A percentile compares a stretch with the other conserved stretches of the same genome.
Evolutionary conservation across 2,888 invertebrate genomes (phyloP).

Genomic region (Orthonevra nobilis): DNA sequence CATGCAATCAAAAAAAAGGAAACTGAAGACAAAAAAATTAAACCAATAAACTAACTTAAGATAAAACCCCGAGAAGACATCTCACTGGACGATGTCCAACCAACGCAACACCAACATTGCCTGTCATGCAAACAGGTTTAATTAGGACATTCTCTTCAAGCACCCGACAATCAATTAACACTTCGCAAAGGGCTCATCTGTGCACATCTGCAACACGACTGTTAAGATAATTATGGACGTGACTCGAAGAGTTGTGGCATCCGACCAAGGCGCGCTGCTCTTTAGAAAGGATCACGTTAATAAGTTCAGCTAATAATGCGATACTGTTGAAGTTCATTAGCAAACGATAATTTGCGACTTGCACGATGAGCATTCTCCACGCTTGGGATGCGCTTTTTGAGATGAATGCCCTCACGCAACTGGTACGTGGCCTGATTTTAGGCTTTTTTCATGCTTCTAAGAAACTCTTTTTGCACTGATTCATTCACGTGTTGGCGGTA

Average conservation of each 20-base stretch:
- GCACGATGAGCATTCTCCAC: background rate
- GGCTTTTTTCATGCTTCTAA: no score
- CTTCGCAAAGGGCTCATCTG: conserved; percentile 20
- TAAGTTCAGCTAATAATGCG: conserved; percentile 40
- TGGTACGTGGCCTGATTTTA: conserved; percentile 43
- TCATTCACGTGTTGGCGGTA: no score
- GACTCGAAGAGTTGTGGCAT: conserved; percentile 5
- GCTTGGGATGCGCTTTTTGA: conserved; percentile 13
- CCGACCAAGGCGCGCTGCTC: background rate
- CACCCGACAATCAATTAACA: conserved; percentile 53
- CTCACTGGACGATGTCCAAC: background rate
- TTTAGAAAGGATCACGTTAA: conserved; percentile 29
- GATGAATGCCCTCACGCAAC: conserved; percentile 49
- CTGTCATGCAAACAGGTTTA: conserved; percentile 29
- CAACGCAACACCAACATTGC: background rate
- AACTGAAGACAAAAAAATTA: conserved; percentile 6
- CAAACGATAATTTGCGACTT: conserved; percentile 5
- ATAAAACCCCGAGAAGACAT: conserved; percentile 1
- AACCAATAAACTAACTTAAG: conserved; percentile 18
- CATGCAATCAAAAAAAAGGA: no score
- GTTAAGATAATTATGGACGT: conserved; percentile 20
- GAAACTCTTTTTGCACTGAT: no score
- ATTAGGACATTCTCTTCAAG: conserved; percentile 38
- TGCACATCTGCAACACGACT: conserved; percentile 24
- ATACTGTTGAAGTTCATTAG: background rate